These are phyloP conservation scores for Zophobas morio DNA, from an alignment of 1,140 invertebrate genomes.

Conservation along the genomic window DNA sequence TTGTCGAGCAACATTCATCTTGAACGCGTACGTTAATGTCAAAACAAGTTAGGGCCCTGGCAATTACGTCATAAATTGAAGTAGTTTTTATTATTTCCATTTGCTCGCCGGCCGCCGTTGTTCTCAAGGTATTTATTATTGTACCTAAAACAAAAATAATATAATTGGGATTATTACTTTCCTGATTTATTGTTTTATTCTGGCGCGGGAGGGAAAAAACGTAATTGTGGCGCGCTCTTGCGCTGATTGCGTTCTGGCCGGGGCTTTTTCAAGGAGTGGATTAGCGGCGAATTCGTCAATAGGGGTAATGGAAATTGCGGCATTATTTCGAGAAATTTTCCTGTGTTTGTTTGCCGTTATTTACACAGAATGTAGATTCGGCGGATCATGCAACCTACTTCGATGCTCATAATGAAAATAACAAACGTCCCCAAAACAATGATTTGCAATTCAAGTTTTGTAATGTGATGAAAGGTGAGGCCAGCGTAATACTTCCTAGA, in stretches of 20 bases:
- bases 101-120: constrained; percentile 18
- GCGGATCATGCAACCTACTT: constrained; percentile 10
- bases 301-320: background rate
- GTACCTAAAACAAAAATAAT: constrained; percentile 54
- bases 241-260: constrained; percentile 15
- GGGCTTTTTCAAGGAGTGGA: too few species aligned
- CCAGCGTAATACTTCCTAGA: constrained; percentile 1
- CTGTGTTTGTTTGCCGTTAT: constrained; percentile 6
- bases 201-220: constrained; percentile 40
- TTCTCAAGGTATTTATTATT: constrained; percentile 52
- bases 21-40: constrained; percentile 55
- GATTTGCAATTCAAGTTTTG: constrained; percentile 41
- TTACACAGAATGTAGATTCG: background rate
- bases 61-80: constrained; percentile 59
- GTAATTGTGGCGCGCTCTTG: constrained; percentile 37
- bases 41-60: constrained; percentile 56
- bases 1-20: constrained; percentile 60
- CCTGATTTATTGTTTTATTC: constrained; percentile 56
- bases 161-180: constrained; percentile 57
- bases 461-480: constrained; percentile 42
- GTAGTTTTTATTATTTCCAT: constrained; percentile 52
- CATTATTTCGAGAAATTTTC: background rate
- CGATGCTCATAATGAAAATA: constrained; percentile 6
- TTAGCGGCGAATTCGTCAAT: background rate
- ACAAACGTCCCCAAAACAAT: constrained; percentile 24